Evolutionary conservation across 2,888 invertebrate species (phyloP).

Genomic region (Tribolium freemani): DNA sequence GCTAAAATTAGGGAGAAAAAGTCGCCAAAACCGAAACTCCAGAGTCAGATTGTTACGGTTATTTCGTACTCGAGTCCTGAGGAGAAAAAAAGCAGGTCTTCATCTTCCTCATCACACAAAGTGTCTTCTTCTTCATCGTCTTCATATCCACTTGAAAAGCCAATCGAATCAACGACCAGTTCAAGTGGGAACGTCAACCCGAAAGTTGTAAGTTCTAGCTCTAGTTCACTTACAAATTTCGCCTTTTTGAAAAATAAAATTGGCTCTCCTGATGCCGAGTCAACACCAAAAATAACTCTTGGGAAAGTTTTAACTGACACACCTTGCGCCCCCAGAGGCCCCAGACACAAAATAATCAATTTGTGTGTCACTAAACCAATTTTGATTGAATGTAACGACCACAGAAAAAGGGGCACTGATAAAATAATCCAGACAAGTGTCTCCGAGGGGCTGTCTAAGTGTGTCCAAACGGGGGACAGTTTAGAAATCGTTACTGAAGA

Average conservation of each 20-base stretch:
- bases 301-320: conserved; percentile 29
- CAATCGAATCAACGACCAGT: not conserved
- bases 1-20: conserved; percentile 1
- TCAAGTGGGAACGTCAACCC: not conserved
- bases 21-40: not conserved
- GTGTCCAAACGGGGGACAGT: conserved; percentile 39
- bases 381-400: conserved; percentile 55
- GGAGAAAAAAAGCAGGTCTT: conserved; percentile 5
- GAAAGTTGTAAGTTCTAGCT: not conserved
- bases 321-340: conserved; percentile 28
- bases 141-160: not conserved
- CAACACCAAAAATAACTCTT: conserved; percentile 65
- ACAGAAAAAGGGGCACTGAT: conserved; percentile 21
- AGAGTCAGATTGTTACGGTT: conserved; percentile 4
- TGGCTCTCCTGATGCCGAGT: conserved; percentile 71
- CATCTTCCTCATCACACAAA: not conserved
- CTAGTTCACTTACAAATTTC: conserved; percentile 14
- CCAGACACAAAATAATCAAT: conserved; percentile 52
- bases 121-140: not conserved
- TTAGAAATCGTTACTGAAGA: conserved; percentile 30
- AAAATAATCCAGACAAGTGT: conserved; percentile 49
- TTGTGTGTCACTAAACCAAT: conserved; percentile 58
- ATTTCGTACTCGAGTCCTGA: conserved; percentile 15
- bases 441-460: conserved; percentile 34
- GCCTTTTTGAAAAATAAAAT: conserved; percentile 56